Conservation (phyloP, 2,888 invertebrate species). For the Brachypalpus laphriformis region DNA sequence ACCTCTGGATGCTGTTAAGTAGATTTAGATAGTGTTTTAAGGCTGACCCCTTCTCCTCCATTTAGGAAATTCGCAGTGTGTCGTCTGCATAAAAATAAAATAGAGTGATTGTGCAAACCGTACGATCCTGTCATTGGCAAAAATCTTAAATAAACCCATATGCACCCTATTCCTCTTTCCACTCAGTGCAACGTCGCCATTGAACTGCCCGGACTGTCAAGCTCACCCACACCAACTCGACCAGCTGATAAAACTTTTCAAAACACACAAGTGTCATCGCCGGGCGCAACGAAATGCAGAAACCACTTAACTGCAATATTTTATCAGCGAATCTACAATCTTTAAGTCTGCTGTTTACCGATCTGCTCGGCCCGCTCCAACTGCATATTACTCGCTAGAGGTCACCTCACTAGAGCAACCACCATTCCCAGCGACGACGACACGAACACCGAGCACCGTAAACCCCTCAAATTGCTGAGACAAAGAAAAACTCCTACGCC, state of each 20-base stretch:
- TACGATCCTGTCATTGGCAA: too few relatives aligned
- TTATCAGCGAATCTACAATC: constrained; percentile 40
- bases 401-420: not conserved
- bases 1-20: too few relatives aligned
- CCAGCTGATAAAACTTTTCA: constrained; percentile 46
- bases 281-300: constrained; percentile 45
- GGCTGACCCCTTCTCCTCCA: too few relatives aligned
- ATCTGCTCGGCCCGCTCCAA: not conserved
- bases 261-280: constrained; percentile 55
- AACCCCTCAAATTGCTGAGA: constrained; percentile 33
- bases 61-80: too few relatives aligned
- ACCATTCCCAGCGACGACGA: constrained; percentile 34
- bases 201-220: constrained; percentile 2
- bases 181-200: not conserved
- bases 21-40: too few relatives aligned
- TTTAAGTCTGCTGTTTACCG: constrained; percentile 11
- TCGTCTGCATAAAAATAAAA: too few relatives aligned
- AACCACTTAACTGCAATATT: constrained; percentile 47
- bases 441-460: not conserved
- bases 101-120: too few relatives aligned
- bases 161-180: not conserved
- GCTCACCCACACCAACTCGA: constrained; percentile 17
- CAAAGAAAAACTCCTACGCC: constrained; percentile 52
- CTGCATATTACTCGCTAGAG: not conserved
- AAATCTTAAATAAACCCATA: not conserved